Base-by-base conservation (phyloP, 2,113 vertebrate species). In the Hassar affinis region DNA sequence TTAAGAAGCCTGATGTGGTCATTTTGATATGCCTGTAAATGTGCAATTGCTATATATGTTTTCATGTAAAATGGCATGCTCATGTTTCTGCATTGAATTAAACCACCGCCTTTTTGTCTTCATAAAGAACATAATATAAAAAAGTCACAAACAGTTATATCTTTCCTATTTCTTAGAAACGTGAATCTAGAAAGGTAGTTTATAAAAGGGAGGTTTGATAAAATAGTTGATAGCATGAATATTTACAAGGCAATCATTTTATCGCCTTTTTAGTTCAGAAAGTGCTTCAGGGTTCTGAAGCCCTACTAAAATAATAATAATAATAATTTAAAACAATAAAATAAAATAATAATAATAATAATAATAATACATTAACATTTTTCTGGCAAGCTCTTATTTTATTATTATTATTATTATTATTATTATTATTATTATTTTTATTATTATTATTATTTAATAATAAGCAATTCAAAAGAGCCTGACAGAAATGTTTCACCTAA, bases 61-160 rank as follows among this genome's bases (percentile, higher is more conserved):
- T 47, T 25, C 10, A 30, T 4, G 2, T 49, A 30, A 59, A 78
- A n/a, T 47, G 4, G 2, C 0, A 30, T 66, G 17, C 52, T 52
- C 22, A 59, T 79, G 27, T 64, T 49, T 38, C 7, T 79, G 78
- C 42, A 79, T 62, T 49, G 3, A 66, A 66, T 66, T 14, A 66
- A 80, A 20, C 61, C 78, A 38, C 61, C 38, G 51, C 61, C 57
- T 51, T 80, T 49, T 33, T 68, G 17, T 35, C 15, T 56, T 38
- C 20, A 38, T 68, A 33, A 6, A 6, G 8, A 33, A 56, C 10
- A 38, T 35, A 12, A 75, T 33, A 52, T 74, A 8, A 4, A 30
- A 49, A 30, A 47, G 22, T n/a, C 25, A 27, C 6, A 27, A 72
- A 27, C 20, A 52, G 15, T 33, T 33, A 33, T 42, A 49, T 72